A percentile compares a stretch with the other conserved stretches of the same genome.
Conservation (phyloP, 1,140 invertebrate species). For the Goniozus legneri region DNA sequence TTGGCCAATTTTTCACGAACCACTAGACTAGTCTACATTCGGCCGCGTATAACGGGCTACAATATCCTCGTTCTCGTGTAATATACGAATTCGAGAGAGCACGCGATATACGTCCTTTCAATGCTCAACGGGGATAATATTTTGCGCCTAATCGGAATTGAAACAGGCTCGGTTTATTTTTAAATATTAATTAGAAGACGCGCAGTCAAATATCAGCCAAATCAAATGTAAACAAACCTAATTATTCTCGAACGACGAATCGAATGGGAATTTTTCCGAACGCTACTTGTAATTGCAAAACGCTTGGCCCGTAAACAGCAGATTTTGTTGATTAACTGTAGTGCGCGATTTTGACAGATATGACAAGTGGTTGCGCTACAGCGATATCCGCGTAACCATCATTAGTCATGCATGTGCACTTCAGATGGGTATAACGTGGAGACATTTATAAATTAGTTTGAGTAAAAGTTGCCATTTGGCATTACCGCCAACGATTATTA, state of each 20-base stretch:
- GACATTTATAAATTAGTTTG: not conserved
- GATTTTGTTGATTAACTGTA: not conserved
- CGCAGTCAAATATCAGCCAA: too few species aligned
- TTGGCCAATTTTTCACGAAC: slow-evolving; percentile 12
- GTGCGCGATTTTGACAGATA: not conserved
- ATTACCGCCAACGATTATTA: too few species aligned
- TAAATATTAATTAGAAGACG: too few species aligned
- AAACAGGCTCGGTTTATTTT: too few species aligned
- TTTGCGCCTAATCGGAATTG: too few species aligned
- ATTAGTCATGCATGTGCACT: slow-evolving; percentile 2
- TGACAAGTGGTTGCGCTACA: not conserved
- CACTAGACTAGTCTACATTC: slow-evolving; percentile 13
- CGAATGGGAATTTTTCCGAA: too few species aligned
- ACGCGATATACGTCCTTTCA: too few species aligned
- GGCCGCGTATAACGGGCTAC: slow-evolving; percentile 13
- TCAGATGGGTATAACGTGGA: not conserved
- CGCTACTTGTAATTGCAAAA: not conserved
- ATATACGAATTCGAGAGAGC: too few species aligned
- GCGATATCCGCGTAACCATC: not conserved
- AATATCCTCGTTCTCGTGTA: slow-evolving; percentile 5
- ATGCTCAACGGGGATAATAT: too few species aligned
- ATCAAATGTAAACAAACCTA: too few species aligned
- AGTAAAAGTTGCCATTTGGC: not conserved
- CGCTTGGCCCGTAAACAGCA: not conserved
- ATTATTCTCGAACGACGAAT: too few species aligned